A percentile compares a stretch with the other conserved stretches of the same genome.
These are phyloP conservation scores for Dermatemys mawii DNA, from an alignment of 2,113 vertebrate species.

Conservation along the genomic window DNA sequence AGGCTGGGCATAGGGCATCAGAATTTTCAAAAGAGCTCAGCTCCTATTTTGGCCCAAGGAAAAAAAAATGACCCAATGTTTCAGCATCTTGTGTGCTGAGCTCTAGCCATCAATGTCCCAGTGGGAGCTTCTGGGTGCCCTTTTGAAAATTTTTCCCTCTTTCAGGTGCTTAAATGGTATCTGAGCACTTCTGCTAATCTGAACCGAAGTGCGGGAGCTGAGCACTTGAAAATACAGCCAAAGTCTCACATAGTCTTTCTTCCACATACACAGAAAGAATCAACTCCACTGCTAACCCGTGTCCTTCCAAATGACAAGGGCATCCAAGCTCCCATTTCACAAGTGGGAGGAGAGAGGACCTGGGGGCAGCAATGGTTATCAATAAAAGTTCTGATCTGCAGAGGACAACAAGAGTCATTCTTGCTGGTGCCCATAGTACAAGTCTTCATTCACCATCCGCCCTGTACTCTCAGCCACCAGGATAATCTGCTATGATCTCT, in stretches of 20 bases:
- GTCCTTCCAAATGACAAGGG: not conserved
- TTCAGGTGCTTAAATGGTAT: not conserved
- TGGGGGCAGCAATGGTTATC: not conserved
- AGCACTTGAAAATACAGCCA: not conserved
- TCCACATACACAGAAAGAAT: not conserved
- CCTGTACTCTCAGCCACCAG: not conserved
- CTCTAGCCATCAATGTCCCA: no score
- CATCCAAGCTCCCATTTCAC: not conserved
- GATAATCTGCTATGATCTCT: not conserved
- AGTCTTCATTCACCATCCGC: not conserved
- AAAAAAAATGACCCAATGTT: rapidly evolving
- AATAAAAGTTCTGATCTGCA: not conserved
- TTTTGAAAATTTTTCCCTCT: rapidly evolving
- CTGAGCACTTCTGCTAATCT: not conserved
- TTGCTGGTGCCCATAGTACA: not conserved
- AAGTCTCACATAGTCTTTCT: not conserved
- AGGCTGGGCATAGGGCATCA: not conserved
- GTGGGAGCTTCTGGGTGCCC: not conserved
- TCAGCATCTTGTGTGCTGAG: not conserved
- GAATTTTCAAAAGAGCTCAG: not conserved
- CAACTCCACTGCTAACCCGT: not conserved
- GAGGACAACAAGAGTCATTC: rapidly evolving
- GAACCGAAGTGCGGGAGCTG: not conserved
- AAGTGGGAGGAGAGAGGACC: not conserved
- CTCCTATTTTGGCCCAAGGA: not conserved